Evolutionary conservation across 2,113 vertebrate species (phyloP), one percentile per base, ranked within the genome.

Genomic region (Microcebus jonahi): DNA sequence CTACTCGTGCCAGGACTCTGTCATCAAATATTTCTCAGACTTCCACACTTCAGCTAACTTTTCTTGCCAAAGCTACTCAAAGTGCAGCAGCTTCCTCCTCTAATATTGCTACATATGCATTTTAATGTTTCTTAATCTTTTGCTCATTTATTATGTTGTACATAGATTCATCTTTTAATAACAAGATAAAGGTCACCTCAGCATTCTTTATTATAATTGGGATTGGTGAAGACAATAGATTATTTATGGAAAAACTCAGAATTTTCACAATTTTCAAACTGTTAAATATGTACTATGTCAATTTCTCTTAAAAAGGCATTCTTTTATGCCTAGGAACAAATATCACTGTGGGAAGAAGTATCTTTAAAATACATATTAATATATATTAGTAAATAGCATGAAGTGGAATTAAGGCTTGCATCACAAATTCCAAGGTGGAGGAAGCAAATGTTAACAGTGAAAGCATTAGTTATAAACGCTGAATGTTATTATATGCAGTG

Each of bases 1-100:
- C 42, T 90, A 45, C 45, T 63, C 77, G 15, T 85, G 96, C 93
- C 94, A 98, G 95, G 59, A 94, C 73, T 90, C 68, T 97, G 93
- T 97, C 95, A 97, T 95, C 94, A 97, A 91, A 81, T 94, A 94
- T 91, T 90, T 93, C 83, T 94, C 90, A 55, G 59, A 89, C 91
- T 95, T 93, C 93, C 55, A 91, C 42, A 95, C 68, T 93, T 95
- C 4, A 95, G 75, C 68, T 80, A 63, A 93, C 75, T 63, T 96
- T 81, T 90, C 89, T 85, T 95, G 91, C 91, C 95, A 96, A 97
- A 97, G 45, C 23, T 63, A 63, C 61, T 93, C 79, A 57, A 81
- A 87, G 36, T 36, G 20, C 55, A 79, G 59, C 23, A 81, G 76
- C 53, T 91, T 86, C 67, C 88, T 97, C 75, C 65, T 93, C 75